Evolutionary conservation across 2,888 invertebrate genomes (phyloP), one percentile per base, ranked within the genome.

Genomic region (Autographa gamma): DNA sequence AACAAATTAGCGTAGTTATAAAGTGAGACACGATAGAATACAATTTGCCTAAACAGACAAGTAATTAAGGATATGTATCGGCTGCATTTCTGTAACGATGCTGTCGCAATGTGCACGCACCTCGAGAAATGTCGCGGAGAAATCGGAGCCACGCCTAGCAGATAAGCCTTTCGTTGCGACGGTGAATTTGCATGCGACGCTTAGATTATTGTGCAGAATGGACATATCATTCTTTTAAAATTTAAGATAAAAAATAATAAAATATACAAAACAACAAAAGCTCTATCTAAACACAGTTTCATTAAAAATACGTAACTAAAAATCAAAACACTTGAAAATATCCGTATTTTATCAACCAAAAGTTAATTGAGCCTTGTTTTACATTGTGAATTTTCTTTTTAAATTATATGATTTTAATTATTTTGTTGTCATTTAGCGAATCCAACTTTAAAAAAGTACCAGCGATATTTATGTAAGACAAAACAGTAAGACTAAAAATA

Each of bases 101-200:
- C 77, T 73, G 67, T 77, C 80, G 69, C 76, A 71, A 74, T 76
- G 79, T 82, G 85, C 85, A 87, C 88, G 88, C 88, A 86, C 88
- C 87, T 85, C 81, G 82, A 85, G 89, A 86, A 85, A 90, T 88
- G 88, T 88, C 79, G 76, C 78, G 83, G 88, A 82, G 89, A 88
- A 88, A 88, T 87, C 84, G 85, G 76, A 82, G 81, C 83, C 85
- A 77, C 81, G 81, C 86, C 79, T 81, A 60, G 65, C 78, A 89
- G 92, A 93, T 92, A 93, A 91, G 87, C 77, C 86, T 82, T 83
- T 81, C 85, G 81, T 76, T 89, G 87, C 88, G 82, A 83, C 85
- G 83, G 83, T 84, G 83, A 82, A 92, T 93, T 92, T 92, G 90
- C 92, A 93, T 93, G 85, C 69, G 58, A 34, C 66, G 56, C 86